Percentiles rank a stretch among this genome's conserved stretches.
These are phyloP conservation scores for Ctenosaura bakeri DNA, from an alignment of 2,797 vertebrate genomes.

Conservation along the genomic window DNA sequence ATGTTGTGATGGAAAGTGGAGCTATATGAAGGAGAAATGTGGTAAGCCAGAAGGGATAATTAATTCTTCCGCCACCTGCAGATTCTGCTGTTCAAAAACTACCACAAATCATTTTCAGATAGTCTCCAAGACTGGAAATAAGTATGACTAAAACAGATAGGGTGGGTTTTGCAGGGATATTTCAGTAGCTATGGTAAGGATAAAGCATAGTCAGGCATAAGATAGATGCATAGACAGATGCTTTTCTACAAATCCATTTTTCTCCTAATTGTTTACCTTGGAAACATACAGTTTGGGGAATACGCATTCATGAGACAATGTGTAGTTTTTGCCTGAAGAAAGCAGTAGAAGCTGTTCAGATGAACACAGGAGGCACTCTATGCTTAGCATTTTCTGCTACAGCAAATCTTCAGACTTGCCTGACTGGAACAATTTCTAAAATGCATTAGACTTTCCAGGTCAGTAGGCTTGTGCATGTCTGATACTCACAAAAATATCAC, in stretches of 20 bases:
- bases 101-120: not conserved
- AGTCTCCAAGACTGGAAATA: not conserved
- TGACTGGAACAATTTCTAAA: not conserved
- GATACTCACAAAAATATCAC: slow-evolving; percentile 70
- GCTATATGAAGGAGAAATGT: not conserved
- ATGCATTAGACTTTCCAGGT: not conserved
- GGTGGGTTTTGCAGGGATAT: not conserved
- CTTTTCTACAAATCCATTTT: not conserved
- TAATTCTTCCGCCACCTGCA: not conserved
- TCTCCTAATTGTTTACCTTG: not conserved
- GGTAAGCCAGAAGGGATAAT: not conserved
- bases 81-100: not conserved
- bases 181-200: not conserved
- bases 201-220: not conserved
- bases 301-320: not conserved
- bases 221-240: not conserved
- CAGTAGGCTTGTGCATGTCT: slow-evolving; percentile 19
- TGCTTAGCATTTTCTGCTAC: not conserved
- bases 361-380: not conserved
- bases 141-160: not conserved
- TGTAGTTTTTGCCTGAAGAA: not conserved
- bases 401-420: not conserved
- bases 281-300: not conserved
- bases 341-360: not conserved
- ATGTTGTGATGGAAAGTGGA: not conserved